These are phyloP conservation scores for Crocidura indochinensis DNA, from an alignment of 2,797 vertebrate species.

Conservation along the genomic window DNA sequence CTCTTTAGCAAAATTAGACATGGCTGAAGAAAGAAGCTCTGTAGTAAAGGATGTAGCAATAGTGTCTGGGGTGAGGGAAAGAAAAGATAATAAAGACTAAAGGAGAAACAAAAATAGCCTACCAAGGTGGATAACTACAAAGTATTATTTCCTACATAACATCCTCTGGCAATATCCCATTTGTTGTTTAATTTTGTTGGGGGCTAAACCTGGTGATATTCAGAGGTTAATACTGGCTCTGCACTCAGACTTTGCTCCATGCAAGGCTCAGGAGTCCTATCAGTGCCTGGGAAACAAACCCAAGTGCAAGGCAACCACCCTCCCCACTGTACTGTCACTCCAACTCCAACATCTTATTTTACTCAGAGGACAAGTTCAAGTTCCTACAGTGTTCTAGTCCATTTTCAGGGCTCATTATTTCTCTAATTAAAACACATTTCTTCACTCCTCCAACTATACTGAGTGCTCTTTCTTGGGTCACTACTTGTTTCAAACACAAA, in stretches of 20 bases:
- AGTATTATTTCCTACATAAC: neutral
- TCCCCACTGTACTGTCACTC: too few species aligned
- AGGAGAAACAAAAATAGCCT: too few species aligned
- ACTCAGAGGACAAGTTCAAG: neutral
- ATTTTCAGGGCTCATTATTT: neutral
- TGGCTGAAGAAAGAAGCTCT: slow-evolving; percentile 1
- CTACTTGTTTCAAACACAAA: neutral
- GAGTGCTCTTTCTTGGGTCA: neutral
- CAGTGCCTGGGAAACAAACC: too few species aligned
- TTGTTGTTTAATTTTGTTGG: too few species aligned
- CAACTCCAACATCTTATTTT: neutral
- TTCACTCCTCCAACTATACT: neutral
- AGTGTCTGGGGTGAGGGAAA: neutral
- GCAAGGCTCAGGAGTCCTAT: too few species aligned
- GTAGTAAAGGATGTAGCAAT: neutral
- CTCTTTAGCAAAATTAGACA: neutral
- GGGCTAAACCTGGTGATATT: too few species aligned
- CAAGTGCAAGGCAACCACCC: too few species aligned
- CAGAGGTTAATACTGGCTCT: too few species aligned
- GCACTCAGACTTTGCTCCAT: too few species aligned
- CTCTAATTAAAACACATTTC: neutral
- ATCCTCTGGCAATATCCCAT: neutral
- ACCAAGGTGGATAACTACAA: neutral
- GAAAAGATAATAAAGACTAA: neutral
- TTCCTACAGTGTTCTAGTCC: neutral